Conservation (phyloP, 2,888 invertebrate species). For the Tipula lateralis region DNA sequence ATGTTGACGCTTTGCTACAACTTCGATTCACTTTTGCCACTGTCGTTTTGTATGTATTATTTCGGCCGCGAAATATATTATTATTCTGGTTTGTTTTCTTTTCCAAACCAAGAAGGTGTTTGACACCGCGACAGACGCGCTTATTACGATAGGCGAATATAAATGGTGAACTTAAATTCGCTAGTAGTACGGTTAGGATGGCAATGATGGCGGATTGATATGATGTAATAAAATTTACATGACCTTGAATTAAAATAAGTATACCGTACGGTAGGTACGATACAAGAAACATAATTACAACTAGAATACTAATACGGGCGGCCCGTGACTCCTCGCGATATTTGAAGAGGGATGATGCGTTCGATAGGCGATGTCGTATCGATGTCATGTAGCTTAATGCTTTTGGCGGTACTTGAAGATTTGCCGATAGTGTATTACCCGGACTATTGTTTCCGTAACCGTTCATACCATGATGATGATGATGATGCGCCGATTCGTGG, state of each 20-base stretch:
- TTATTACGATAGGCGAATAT: slow-evolving; percentile 50
- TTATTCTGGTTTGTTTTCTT: slow-evolving; percentile 39
- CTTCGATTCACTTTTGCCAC: slow-evolving; percentile 43
- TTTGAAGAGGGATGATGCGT: slow-evolving; percentile 76
- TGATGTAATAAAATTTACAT: slow-evolving; percentile 37
- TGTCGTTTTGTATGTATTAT: slow-evolving; percentile 14
- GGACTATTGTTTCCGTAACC: neutral
- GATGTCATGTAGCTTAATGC: slow-evolving; percentile 59
- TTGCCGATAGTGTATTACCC: slow-evolving; percentile 36
- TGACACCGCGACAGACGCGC: slow-evolving; percentile 48
- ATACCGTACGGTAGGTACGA: slow-evolving; percentile 49
- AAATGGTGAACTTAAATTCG: slow-evolving; percentile 48
- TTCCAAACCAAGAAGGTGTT: slow-evolving; percentile 46
- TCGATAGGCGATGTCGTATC: slow-evolving; percentile 73
- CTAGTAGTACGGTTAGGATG: slow-evolving; percentile 47
- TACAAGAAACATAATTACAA: slow-evolving; percentile 50
- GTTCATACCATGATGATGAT: slow-evolving; percentile 33
- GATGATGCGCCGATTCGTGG: slow-evolving; percentile 30
- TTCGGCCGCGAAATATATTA: neutral
- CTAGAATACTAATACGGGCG: slow-evolving; percentile 70
- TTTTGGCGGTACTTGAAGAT: slow-evolving; percentile 47
- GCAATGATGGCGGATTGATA: slow-evolving; percentile 36
- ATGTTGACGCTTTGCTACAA: slow-evolving; percentile 46
- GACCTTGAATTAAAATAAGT: slow-evolving; percentile 46
- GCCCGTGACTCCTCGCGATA: slow-evolving; percentile 86